phyloP scores from a whole-genome alignment of 2,113 vertebrate species.

The Psilopsiagon aurifrons region DNA sequence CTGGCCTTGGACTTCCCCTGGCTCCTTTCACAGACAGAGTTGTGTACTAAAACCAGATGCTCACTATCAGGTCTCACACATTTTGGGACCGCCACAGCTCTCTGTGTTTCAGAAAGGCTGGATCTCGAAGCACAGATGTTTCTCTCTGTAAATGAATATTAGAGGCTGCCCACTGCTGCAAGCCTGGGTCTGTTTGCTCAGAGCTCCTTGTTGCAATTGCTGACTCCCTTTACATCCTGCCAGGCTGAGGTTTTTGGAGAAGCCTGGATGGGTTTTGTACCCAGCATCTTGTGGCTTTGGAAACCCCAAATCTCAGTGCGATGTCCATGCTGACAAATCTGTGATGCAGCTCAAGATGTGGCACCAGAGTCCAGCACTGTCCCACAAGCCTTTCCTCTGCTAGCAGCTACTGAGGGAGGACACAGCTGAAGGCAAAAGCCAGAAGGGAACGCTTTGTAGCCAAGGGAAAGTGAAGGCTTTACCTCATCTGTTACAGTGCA shows the following conservation, averaged over 20 bases:
- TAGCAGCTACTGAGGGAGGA: background rate
- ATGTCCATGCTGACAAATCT: fast-evolving
- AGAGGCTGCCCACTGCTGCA: background rate
- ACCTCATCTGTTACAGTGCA: background rate
- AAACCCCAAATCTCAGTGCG: fast-evolving
- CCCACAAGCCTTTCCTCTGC: background rate
- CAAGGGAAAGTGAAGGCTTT: slow-evolving; percentile 33
- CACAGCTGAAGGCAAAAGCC: background rate
- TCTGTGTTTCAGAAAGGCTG: background rate
- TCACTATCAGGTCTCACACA: background rate
- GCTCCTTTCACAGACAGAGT: background rate
- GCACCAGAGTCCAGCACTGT: background rate
- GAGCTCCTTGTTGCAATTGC: background rate
- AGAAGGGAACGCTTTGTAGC: background rate
- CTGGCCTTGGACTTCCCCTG: background rate
- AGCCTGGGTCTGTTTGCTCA: background rate
- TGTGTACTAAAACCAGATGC: background rate
- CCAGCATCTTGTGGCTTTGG: background rate
- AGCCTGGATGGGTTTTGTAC: fast-evolving
- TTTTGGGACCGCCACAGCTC: background rate
- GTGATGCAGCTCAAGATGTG: fast-evolving
- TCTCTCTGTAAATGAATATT: background rate
- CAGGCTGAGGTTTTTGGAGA: background rate
- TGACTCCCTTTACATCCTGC: background rate
- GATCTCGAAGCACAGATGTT: background rate